These are phyloP conservation scores for Tichodroma muraria DNA, from an alignment of 2,113 vertebrate species.

Conservation along the genomic window DNA sequence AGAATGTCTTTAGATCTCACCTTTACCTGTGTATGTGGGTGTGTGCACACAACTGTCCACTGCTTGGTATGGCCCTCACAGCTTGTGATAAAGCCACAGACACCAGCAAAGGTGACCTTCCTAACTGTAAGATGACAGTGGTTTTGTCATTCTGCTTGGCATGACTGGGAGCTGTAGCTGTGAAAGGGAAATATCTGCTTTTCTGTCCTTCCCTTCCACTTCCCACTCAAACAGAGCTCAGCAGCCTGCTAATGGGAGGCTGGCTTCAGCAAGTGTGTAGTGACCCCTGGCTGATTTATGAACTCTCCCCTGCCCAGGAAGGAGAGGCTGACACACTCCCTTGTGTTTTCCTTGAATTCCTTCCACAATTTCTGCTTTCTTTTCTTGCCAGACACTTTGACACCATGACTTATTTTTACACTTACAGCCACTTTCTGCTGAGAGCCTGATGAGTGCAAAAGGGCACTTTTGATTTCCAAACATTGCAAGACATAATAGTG, in stretches of 20 bases:
- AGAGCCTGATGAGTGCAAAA: constrained; percentile 36
- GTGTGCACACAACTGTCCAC: background rate
- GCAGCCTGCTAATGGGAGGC: background rate
- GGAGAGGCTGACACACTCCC: background rate
- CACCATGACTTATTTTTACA: background rate
- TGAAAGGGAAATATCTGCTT: background rate
- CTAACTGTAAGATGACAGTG: background rate
- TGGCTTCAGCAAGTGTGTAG: background rate
- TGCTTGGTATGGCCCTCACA: background rate
- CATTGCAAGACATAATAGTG: background rate
- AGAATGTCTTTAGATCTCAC: background rate
- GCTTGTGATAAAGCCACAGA: background rate
- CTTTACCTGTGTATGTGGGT: background rate
- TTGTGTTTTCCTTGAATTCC: background rate
- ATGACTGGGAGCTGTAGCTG: background rate
- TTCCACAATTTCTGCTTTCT: background rate
- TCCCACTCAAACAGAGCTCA: background rate
- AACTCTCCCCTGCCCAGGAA: background rate
- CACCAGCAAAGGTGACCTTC: background rate
- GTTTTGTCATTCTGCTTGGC: background rate
- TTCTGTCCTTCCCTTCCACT: background rate
- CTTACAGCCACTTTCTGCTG: constrained; percentile 20
- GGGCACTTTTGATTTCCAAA: background rate
- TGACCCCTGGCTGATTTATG: background rate
- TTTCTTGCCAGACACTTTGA: background rate